Base-by-base conservation (phyloP, 2,797 vertebrate genomes). In the Diplodus sargus region DNA sequence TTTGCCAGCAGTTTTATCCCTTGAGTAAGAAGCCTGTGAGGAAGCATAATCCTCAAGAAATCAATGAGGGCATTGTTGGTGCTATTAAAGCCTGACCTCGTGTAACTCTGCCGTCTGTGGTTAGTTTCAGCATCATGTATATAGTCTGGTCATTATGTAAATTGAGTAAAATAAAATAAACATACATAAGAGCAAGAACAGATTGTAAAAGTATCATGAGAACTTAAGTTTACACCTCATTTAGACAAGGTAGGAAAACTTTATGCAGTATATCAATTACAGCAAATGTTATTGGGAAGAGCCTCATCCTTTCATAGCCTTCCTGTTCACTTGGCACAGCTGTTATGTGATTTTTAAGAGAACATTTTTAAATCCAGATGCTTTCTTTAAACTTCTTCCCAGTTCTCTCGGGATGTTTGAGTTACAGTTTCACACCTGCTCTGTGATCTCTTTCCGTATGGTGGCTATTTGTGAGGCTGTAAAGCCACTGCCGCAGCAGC, bases 41-140 rank as follows among this genome's bases (percentile, higher is more conserved):
- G 54, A 47, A 3, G 1, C 13, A 23, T 78, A 86, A 78, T 84
- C 61, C 54, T 25, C 13, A 30, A 22, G 63, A 85, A 85, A 83
- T 87, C 78, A 76, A 82, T 72, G 58, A 82, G 54, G 39, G 15
- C 51, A 30, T 71, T 87, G 81, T 85, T 61, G 73, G 34, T 45
- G 53, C 53, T 78, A 17, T 60, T 65, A 20, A 65, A 77, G 12
- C n/a, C 20, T 47, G 48, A 76, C 58, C 73, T 60, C 58, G 34
- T 64, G 20, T 47, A 52, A 54, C 58, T 76, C 45, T 69, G 16
- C 61, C 22, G 22, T 58, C 34, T 22, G 7, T 51, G 5, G 47
- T 63, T 73, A 48, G 22, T 45, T 61, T 60, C 20, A 23, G 8
- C 59, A 69, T 59, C 69, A 59, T 12, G 42, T 51, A 3, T 16